Evolutionary conservation across 2,797 vertebrate genomes (phyloP).

Genomic region (Philypnodon macrostomus): DNA sequence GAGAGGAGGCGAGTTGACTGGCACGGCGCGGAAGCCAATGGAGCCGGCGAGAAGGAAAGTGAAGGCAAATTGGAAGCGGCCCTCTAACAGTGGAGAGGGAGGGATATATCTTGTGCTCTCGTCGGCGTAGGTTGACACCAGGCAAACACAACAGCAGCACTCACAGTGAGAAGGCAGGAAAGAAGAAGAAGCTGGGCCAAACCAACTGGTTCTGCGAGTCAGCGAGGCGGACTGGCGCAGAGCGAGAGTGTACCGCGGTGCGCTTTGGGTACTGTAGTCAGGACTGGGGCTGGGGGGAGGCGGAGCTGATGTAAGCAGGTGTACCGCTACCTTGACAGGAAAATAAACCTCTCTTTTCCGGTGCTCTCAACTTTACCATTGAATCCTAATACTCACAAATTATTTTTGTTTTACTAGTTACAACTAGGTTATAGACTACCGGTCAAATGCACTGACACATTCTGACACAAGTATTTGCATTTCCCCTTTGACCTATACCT

Average conservation of each 20-base stretch:
- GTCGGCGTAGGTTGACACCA: slow-evolving; percentile 80
- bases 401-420: too few relatives aligned
- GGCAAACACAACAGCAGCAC: slow-evolving; percentile 71
- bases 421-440: too few relatives aligned
- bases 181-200: slow-evolving; percentile 67
- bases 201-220: slow-evolving; percentile 80
- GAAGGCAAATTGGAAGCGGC: slow-evolving; percentile 79
- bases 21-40: slow-evolving; percentile 77
- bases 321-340: slow-evolving; percentile 63
- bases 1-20: slow-evolving; percentile 77
- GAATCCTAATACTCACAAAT: too few relatives aligned
- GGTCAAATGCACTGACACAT: too few relatives aligned
- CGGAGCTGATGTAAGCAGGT: slow-evolving; percentile 63
- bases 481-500: too few relatives aligned
- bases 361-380: neutral
- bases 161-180: slow-evolving; percentile 69
- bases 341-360: slow-evolving; percentile 19
- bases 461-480: too few relatives aligned
- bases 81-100: slow-evolving; percentile 69
- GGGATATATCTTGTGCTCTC: slow-evolving; percentile 74
- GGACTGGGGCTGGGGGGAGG: slow-evolving; percentile 10
- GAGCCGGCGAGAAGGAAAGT: slow-evolving; percentile 69
- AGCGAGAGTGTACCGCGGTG: slow-evolving; percentile 69
- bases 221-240: slow-evolving; percentile 76
- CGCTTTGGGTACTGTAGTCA: slow-evolving; percentile 81